A percentile compares a stretch with the other conserved stretches of the same genome.
phyloP scores from a whole-genome alignment of 2,113 vertebrate species.

The Neoarius graeffei region DNA sequence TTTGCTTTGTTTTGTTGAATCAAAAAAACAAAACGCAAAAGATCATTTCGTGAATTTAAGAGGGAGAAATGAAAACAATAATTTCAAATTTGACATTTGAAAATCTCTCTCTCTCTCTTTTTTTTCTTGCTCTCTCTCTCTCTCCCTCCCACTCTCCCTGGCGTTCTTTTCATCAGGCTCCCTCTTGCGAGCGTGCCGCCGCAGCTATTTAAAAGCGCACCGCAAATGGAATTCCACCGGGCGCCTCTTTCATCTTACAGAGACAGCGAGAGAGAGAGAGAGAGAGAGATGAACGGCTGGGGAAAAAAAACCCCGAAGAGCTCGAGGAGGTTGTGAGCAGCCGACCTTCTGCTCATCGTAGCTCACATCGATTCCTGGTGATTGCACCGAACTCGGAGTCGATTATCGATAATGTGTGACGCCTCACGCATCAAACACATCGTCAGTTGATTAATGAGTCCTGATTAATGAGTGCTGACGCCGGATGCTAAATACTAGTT shows the following conservation, averaged over 20 bases:
- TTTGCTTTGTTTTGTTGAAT: not conserved
- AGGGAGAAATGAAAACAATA: not conserved
- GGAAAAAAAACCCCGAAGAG: not conserved
- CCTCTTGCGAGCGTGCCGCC: constrained; percentile 31
- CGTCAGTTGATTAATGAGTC: too few relatives aligned
- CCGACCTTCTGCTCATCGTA: not conserved
- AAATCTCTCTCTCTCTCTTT: not conserved
- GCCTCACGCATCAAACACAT: not conserved
- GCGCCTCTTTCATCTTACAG: constrained; percentile 44
- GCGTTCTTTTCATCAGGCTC: constrained; percentile 46
- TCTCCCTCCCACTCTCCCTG: not conserved
- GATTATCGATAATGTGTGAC: not conserved
- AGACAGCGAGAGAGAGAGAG: not conserved
- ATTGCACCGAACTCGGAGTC: not conserved
- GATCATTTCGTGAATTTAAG: not conserved
- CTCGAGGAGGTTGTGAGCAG: not conserved
- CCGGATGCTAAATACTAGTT: not conserved
- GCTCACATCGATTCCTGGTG: not conserved
- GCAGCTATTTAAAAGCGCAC: constrained; percentile 53
- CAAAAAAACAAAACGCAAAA: too few relatives aligned
- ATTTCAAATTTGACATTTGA: not conserved
- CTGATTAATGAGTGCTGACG: not conserved
- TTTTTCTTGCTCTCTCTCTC: not conserved
- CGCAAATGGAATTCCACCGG: constrained; percentile 52
- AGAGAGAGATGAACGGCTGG: not conserved